These are phyloP conservation scores for Aphrophora alni DNA, from an alignment of 2,888 invertebrate species.

Conservation along the genomic window DNA sequence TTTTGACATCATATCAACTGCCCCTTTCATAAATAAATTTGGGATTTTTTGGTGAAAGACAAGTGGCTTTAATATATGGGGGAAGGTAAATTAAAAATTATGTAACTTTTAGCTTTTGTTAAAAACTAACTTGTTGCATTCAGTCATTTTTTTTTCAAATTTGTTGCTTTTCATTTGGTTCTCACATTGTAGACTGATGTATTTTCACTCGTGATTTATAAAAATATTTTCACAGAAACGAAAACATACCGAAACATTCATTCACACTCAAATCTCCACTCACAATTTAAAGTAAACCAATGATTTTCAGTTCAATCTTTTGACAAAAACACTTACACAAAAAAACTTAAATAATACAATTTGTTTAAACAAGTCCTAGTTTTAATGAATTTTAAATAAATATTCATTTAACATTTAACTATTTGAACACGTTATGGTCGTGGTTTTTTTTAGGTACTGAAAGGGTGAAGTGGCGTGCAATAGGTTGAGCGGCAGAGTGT, in stretches of 20 bases:
- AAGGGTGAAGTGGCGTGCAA: not conserved
- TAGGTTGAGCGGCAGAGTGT: not conserved
- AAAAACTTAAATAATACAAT: constrained; percentile 2
- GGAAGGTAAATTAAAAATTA: not conserved
- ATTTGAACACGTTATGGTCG: constrained; percentile 3
- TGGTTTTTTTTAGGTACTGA: not conserved
- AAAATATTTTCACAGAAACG: not conserved
- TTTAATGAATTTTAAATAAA: not conserved
- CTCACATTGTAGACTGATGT: not conserved
- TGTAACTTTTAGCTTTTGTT: not conserved
- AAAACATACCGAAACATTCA: not conserved
- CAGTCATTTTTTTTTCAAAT: not conserved
- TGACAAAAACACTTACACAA: not conserved
- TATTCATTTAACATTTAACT: not conserved
- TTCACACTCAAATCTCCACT: not conserved
- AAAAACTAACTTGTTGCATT: not conserved
- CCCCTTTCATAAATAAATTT: not conserved
- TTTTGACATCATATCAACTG: not conserved
- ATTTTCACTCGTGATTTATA: not conserved
- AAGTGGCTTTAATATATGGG: not conserved
- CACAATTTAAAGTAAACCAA: not conserved
- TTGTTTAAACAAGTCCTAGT: not conserved
- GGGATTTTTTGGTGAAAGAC: not conserved
- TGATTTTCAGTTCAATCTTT: not conserved
- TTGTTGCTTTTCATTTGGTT: not conserved